phyloP scores from a whole-genome alignment of 2,113 vertebrate genomes.

The Nothoprocta perdicaria region DNA sequence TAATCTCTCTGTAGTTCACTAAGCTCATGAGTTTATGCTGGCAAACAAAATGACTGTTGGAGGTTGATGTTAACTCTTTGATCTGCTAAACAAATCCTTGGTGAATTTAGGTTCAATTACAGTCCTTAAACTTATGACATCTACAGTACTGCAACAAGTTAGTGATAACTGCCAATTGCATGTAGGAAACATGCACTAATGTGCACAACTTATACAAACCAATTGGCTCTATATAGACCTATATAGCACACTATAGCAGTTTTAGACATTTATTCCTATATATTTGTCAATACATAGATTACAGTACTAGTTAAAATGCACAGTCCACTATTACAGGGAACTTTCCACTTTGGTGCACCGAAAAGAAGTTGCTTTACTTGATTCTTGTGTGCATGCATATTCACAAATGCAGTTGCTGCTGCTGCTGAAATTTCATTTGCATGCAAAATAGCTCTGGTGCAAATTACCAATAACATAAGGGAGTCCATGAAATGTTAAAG shows the following conservation, averaged over 20 bases:
- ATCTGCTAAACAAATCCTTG: conserved; percentile 75
- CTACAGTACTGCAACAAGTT: conserved; percentile 41
- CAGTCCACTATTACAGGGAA: not conserved
- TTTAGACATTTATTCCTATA: not conserved
- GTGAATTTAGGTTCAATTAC: conserved; percentile 70
- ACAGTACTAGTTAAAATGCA: not conserved
- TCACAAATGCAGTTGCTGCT: not conserved
- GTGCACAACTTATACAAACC: conserved; percentile 4
- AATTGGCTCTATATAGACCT: not conserved
- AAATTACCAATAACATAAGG: conserved; percentile 66
- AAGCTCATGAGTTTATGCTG: conserved; percentile 56
- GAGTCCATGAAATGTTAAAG: conserved; percentile 61
- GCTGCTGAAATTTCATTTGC: conserved; percentile 55
- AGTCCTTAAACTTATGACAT: conserved; percentile 70
- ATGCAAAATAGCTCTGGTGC: conserved; percentile 61
- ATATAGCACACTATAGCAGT: conserved; percentile 33
- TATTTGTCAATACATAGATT: conserved; percentile 40
- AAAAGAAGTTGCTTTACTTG: not conserved
- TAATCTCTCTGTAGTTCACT: conserved; percentile 55
- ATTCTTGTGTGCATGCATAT: not conserved
- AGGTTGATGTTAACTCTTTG: conserved; percentile 72
- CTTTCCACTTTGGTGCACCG: not conserved
- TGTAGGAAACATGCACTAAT: conserved; percentile 35
- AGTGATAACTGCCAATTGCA: conserved; percentile 62
- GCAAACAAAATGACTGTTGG: conserved; percentile 60